Percentiles rank a stretch among this genome's conserved stretches.
Evolutionary conservation across 1,140 invertebrate genomes (phyloP).

Genomic region (Apis mellifera): Amel_HAv3.1 CM009937.2:10265001-10265500

Average conservation of each 20-base stretch:
- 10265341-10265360: neutral
- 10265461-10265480: neutral
- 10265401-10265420: neutral
- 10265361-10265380: neutral
- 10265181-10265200: conserved; percentile 24
- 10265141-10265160: conserved; percentile 31
- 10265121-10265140: conserved; percentile 52
- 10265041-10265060: conserved; percentile 67
- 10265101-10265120: conserved; percentile 43
- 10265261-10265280: neutral
- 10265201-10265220: conserved; percentile 39
- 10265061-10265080: conserved; percentile 46
- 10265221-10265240: conserved; percentile 10
- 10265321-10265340: neutral
- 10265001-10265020: conserved; percentile 58
- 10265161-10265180: neutral
- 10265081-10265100: conserved; percentile 64
- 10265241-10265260: neutral
- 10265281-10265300: neutral
- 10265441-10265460: neutral
- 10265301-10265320: neutral
- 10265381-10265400: neutral
- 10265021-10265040: conserved; percentile 59
- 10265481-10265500: neutral
- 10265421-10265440: neutral